These are phyloP conservation scores for Diacarnus erythraeanus DNA, from an alignment of 37 sponge, comb jelly and placozoan genomes.

Conservation along the genomic window DNA sequence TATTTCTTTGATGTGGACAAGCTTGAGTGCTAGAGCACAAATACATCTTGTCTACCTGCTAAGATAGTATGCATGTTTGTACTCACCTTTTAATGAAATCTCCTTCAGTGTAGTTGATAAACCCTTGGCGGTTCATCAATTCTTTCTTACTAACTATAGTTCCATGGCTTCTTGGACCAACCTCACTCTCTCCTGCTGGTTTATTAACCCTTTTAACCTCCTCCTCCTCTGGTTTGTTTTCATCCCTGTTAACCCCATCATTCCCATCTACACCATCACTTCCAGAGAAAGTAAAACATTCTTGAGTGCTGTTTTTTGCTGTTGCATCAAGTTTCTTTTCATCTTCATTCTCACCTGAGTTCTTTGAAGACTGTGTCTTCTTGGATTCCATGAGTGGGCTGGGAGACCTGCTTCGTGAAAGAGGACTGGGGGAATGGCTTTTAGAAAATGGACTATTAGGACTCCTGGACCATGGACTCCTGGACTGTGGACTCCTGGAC, in stretches of 20 bases:
- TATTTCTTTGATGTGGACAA: too few species aligned
- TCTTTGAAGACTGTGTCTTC: neutral
- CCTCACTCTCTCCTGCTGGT: neutral
- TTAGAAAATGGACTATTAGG: neutral
- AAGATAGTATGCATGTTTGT: too few species aligned
- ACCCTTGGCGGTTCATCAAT: neutral
- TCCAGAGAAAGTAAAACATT: too few species aligned
- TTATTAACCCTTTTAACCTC: too few species aligned
- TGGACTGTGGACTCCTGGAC: neutral
- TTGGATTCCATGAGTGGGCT: too few species aligned
- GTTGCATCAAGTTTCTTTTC: neutral
- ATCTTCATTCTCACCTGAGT: neutral
- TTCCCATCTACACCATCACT: neutral
- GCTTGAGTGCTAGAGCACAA: too few species aligned
- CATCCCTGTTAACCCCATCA: neutral
- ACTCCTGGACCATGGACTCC: neutral
- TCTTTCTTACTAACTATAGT: neutral
- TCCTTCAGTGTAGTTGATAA: neutral
- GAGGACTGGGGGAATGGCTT: neutral
- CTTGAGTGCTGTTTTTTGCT: too few species aligned
- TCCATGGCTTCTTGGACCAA: neutral
- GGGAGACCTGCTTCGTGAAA: neutral
- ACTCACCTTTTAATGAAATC: neutral
- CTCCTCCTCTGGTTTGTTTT: neutral
- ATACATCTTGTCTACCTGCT: too few species aligned